phyloP scores from a whole-genome alignment of 2,888 invertebrate genomes.

The Sinohyriopsis cumingii region DNA sequence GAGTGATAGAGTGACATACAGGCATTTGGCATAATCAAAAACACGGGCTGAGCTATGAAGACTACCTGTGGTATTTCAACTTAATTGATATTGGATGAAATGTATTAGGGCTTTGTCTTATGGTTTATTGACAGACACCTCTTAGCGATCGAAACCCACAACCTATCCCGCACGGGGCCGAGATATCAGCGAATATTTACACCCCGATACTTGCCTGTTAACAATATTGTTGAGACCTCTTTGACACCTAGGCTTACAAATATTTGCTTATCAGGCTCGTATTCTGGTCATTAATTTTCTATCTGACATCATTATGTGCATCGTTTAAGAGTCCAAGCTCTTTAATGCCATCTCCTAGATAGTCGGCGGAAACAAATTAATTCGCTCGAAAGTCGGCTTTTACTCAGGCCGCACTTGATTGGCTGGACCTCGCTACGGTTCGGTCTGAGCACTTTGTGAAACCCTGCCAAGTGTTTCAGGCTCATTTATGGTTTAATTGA shows the following conservation, averaged over 20 bases:
- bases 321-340: no score
- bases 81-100: conserved; percentile 23
- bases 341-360: conserved; percentile 2
- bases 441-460: no score
- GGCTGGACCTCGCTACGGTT: not conserved
- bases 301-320: conserved; percentile 16
- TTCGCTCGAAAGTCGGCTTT: not conserved
- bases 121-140: no score
- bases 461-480: conserved; percentile 12
- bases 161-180: no score
- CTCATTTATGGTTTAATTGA: conserved; percentile 43
- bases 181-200: no score
- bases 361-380: conserved; percentile 5
- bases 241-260: conserved; percentile 40
- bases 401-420: conserved; percentile 1
- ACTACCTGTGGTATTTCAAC: conserved; percentile 15
- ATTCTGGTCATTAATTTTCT: conserved; percentile 27
- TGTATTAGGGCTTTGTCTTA: no score
- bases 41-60: conserved; percentile 29
- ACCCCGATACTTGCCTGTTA: no score
- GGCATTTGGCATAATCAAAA: conserved; percentile 23
- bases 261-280: conserved; percentile 28
- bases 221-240: conserved; percentile 1
- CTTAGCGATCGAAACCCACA: no score
- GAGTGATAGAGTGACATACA: no score